A percentile compares a stretch with the other conserved stretches of the same genome.
These are phyloP conservation scores for Pampusana beccarii DNA, from an alignment of 2,113 vertebrate species.

Conservation along the genomic window DNA sequence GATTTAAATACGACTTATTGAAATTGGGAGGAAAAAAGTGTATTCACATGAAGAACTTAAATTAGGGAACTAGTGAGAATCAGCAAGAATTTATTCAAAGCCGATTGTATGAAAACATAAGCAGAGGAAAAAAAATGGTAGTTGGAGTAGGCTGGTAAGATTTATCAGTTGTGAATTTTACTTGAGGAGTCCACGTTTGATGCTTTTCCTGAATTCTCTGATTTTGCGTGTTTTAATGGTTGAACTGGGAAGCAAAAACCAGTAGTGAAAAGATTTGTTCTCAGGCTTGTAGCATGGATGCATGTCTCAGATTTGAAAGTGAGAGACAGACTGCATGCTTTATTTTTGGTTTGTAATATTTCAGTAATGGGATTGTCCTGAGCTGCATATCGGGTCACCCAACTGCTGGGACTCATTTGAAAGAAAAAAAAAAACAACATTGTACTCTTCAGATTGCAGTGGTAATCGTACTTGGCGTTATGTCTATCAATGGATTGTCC, in stretches of 20 bases:
- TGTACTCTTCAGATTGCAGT: neutral
- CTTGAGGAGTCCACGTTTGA: neutral
- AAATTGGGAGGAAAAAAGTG: neutral
- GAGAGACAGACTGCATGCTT: neutral
- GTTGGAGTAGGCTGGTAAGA: conserved; percentile 12
- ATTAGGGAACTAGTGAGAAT: neutral
- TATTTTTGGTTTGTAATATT: neutral
- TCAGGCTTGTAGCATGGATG: neutral
- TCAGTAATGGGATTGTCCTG: neutral
- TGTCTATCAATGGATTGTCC: neutral
- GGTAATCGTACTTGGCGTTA: neutral
- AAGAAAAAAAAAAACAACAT: neutral
- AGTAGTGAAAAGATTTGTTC: neutral
- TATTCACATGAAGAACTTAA: neutral
- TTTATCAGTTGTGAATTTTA: neutral
- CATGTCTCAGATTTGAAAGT: neutral
- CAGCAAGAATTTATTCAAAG: neutral
- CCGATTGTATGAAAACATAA: neutral
- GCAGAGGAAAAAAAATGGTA: neutral
- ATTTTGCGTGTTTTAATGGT: neutral
- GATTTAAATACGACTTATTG: neutral
- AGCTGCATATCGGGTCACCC: neutral
- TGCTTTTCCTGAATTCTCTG: neutral
- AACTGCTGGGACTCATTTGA: neutral
- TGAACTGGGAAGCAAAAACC: neutral